Conservation (phyloP, 2,888 invertebrate species). For the Diaphora mendica region DNA sequence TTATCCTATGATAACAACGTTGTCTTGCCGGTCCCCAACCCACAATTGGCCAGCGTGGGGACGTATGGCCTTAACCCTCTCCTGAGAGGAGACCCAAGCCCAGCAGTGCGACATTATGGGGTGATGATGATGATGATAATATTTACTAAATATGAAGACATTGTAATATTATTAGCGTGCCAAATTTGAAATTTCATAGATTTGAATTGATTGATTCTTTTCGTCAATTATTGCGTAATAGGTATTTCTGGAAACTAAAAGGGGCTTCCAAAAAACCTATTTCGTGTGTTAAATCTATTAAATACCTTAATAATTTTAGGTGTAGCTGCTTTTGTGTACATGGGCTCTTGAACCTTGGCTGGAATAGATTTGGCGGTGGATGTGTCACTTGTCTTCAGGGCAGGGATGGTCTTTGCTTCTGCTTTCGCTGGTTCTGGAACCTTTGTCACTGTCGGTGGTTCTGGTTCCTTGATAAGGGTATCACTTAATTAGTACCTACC, state of each 20-base stretch:
- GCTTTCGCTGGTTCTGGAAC: constrained; percentile 69
- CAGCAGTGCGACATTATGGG: too few relatives aligned
- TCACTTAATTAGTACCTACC: background rate
- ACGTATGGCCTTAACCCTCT: too few relatives aligned
- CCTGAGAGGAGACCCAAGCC: too few relatives aligned
- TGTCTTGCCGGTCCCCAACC: too few relatives aligned
- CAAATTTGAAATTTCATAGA: too few relatives aligned
- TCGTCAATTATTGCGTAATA: too few relatives aligned
- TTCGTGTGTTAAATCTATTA: background rate
- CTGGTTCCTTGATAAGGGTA: constrained; percentile 63
- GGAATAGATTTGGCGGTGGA: constrained; percentile 72
- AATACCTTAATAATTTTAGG: constrained; percentile 73
- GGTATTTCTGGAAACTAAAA: too few relatives aligned
- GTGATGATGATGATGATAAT: too few relatives aligned
- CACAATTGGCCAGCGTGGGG: too few relatives aligned
- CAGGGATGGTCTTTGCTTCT: constrained; percentile 75
- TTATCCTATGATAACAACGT: too few relatives aligned
- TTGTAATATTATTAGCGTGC: too few relatives aligned
- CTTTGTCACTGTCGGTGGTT: constrained; percentile 66
- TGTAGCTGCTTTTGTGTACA: constrained; percentile 77
- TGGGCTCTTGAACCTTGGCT: constrained; percentile 76
- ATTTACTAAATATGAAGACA: too few relatives aligned
- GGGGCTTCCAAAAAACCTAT: background rate
- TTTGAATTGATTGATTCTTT: background rate
- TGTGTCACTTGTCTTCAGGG: constrained; percentile 70